These are phyloP conservation scores for Procambarus clarkii DNA, from an alignment of 1,140 invertebrate genomes.

Conservation along the genomic window DNA sequence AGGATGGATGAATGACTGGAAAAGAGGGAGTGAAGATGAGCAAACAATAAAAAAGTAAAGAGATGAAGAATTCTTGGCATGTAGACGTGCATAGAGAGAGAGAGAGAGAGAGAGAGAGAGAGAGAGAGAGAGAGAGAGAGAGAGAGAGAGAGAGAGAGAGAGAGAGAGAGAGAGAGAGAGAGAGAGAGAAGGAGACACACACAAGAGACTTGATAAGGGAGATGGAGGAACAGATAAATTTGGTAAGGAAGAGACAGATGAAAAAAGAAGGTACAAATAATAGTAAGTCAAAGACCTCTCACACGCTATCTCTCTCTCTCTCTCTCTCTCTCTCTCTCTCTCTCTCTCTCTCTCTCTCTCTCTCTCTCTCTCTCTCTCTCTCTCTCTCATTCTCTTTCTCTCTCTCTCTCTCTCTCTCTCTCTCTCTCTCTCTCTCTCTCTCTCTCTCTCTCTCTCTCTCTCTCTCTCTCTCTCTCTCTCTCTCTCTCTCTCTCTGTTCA, in stretches of 20 bases:
- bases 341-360: constrained; percentile 2
- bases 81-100: too few relatives aligned
- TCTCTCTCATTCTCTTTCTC: not conserved
- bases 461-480: not conserved
- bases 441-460: too few relatives aligned
- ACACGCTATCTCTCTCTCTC: not conserved
- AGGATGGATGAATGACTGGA: too few relatives aligned
- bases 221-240: not conserved
- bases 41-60: too few relatives aligned
- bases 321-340: not conserved
- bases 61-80: too few relatives aligned
- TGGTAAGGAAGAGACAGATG: not conserved
- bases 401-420: constrained; percentile 2
- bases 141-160: too few relatives aligned
- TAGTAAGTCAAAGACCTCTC: not conserved
- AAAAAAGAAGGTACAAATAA: not conserved
- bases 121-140: too few relatives aligned
- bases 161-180: too few relatives aligned
- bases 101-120: too few relatives aligned
- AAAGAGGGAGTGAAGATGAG: too few relatives aligned
- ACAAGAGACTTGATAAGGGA: too few relatives aligned
- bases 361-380: constrained; percentile 2
- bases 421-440: not conserved
- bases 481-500: not conserved
- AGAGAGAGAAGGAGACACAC: not conserved